Conservation (phyloP, 2,888 invertebrate species). For the Crossocerus cetratus region DNA sequence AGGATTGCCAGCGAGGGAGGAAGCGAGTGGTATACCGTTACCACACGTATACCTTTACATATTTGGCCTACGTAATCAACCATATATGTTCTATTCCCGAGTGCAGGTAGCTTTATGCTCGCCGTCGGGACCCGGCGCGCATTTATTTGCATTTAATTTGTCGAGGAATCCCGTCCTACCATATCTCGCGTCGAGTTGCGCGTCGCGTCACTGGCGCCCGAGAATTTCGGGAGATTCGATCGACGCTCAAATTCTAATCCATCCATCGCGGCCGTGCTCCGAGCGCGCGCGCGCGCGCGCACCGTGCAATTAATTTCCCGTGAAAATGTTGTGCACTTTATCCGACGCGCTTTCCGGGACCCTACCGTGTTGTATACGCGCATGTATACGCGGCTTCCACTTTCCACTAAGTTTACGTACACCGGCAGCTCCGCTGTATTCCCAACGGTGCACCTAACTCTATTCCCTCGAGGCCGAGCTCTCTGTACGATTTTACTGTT, state of each 20-base stretch:
- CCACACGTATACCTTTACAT: not conserved
- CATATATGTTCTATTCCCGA: not conserved
- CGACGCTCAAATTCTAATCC: constrained; percentile 1
- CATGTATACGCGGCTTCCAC: not conserved
- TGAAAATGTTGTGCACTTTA: not conserved
- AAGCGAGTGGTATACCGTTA: not conserved
- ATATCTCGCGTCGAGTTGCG: not conserved
- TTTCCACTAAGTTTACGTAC: not conserved
- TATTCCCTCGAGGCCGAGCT: not conserved
- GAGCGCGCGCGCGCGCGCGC: too few relatives aligned
- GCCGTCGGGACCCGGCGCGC: not conserved
- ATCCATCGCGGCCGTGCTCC: not conserved
- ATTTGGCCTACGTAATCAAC: constrained; percentile 1
- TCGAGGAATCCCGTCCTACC: not conserved
- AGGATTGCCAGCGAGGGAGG: not conserved
- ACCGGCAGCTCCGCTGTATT: not conserved
- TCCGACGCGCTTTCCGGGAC: not conserved
- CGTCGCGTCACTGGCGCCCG: not conserved
- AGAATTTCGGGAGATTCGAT: not conserved
- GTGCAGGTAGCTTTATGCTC: not conserved
- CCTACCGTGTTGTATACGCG: not conserved
- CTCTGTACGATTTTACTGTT: not conserved
- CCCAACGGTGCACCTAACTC: not conserved
- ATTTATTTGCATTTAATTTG: constrained; percentile 7
- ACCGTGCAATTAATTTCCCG: not conserved